Percentiles rank a stretch among this genome's conserved stretches.
Evolutionary conservation across 2,888 invertebrate genomes (phyloP).

Genomic region (Agonopterix heracliana): DNA sequence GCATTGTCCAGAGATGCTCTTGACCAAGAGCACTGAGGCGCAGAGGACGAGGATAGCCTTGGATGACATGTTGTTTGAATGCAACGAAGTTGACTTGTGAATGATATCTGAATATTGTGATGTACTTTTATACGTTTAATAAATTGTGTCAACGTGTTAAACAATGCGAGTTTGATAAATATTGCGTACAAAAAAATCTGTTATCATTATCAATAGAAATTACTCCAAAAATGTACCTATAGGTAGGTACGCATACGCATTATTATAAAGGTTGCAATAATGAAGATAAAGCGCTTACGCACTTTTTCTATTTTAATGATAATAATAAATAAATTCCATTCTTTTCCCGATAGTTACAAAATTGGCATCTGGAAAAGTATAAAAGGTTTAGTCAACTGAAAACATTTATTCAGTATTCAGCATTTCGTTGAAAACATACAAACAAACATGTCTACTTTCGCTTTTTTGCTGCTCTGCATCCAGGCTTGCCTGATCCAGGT

Average conservation of each 20-base stretch:
- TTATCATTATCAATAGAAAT: too few relatives aligned
- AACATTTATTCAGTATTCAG: conserved; percentile 3
- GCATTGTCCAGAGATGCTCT: conserved; percentile 3
- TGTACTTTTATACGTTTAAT: neutral
- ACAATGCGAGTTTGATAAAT: too few relatives aligned
- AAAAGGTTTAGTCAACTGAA: neutral
- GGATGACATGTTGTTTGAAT: conserved; percentile 14
- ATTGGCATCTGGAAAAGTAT: neutral
- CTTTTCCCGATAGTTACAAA: too few relatives aligned
- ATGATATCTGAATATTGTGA: neutral
- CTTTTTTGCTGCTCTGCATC: conserved; percentile 26
- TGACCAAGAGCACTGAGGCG: conserved; percentile 22
- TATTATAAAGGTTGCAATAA: too few relatives aligned
- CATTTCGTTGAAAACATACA: conserved; percentile 7
- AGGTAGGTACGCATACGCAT: too few relatives aligned
- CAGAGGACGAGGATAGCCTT: conserved; percentile 22
- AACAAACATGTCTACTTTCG: conserved; percentile 27
- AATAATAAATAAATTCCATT: neutral
- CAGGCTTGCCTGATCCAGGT: conserved; percentile 33
- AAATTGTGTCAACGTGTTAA: too few relatives aligned
- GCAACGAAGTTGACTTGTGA: neutral
- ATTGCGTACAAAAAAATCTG: too few relatives aligned
- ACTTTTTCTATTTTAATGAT: neutral
- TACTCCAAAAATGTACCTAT: too few relatives aligned
- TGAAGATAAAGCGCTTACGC: neutral